Evolutionary conservation across 2,888 invertebrate species (phyloP), one percentile per base, ranked within the genome.

Genomic region (Trisateles emortualis): DNA sequence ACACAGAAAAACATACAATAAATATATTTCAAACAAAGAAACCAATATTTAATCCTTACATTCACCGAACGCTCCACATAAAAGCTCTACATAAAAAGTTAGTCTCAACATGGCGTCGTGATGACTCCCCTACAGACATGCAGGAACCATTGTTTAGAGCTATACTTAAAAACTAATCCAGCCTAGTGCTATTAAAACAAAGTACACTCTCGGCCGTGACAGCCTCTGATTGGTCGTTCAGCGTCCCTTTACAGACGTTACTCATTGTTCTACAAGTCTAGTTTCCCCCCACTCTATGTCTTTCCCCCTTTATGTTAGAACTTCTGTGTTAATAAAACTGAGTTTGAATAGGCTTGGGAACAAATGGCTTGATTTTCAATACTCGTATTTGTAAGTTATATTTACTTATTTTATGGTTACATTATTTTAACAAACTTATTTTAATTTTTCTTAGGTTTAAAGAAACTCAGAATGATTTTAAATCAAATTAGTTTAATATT

Each of bases 171-270:
- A 90, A 88, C 89, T 89, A 91, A 91, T 90, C 88, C 88, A 80
- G 85, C 83, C 84, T 89, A 90, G 89, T 89, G 86, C 88, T 84
- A 79, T 87, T 90, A 87, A 86, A 87, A 88, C 86, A 88, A 88
- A 88, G 87, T 81, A 82, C 79, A 75, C 80, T 83, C 79, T 74
- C 76, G 64, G 63, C 77, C 77, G 79, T 83, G 78, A 81, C 81
- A 78, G 74, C 67, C 81, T 63, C 79, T 84, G 84, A 89, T 89
- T 89, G 89, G 89, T 79, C 70, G 82, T 71, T 61, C 74, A 76
- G 71, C 65, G 68, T 72, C 75, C 83, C 83, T 81, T 69, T 68
- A 69, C 76, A 76, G 75, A 76, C 72, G 59, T 61, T 61, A 59
- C 56, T 68, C 72, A 76, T 81, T 81, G 82, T 84, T 78, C 62